phyloP scores from a whole-genome alignment of 2,888 invertebrate genomes.

The Drosophila austrosaltans region DNA sequence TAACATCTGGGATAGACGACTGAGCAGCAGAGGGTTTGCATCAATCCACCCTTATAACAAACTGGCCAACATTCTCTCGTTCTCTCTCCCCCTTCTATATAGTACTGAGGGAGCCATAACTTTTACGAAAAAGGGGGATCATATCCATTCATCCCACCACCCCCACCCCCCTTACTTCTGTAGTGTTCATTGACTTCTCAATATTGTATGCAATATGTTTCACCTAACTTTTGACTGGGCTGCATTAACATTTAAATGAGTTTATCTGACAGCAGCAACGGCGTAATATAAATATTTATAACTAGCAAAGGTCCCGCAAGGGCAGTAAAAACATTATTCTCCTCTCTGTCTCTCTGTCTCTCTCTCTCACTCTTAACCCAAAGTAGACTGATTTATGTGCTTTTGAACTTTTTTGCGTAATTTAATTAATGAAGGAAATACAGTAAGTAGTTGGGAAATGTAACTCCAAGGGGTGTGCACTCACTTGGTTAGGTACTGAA shows the following conservation, averaged over 20 bases:
- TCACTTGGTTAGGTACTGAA: slow-evolving; percentile 62
- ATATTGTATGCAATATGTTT: slow-evolving; percentile 59
- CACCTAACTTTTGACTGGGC: slow-evolving; percentile 60
- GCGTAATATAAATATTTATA: slow-evolving; percentile 63
- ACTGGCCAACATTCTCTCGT: background rate
- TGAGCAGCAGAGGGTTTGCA: background rate
- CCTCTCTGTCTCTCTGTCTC: background rate
- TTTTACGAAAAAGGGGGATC: no score
- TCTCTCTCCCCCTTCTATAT: background rate
- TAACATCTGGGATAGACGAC: slow-evolving; percentile 39
- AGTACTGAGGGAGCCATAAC: background rate
- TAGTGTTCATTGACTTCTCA: slow-evolving; percentile 11
- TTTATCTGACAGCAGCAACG: slow-evolving; percentile 64
- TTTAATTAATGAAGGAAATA: slow-evolving; percentile 79
- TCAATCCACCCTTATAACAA: background rate
- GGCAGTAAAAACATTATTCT: slow-evolving; percentile 60
- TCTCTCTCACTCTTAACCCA: slow-evolving; percentile 40
- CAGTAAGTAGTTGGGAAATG: slow-evolving; percentile 7
- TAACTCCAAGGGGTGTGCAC: slow-evolving; percentile 46
- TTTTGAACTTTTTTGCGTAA: slow-evolving; percentile 78
- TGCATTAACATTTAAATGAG: slow-evolving; percentile 79
- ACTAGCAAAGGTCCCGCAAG: slow-evolving; percentile 52
- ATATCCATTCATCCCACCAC: background rate
- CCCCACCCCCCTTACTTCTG: background rate
- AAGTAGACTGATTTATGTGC: slow-evolving; percentile 77